Evolutionary conservation across 2,797 vertebrate genomes (phyloP), one percentile per base, ranked within the genome.

Genomic region (Eupleurogrammus muticus): DNA sequence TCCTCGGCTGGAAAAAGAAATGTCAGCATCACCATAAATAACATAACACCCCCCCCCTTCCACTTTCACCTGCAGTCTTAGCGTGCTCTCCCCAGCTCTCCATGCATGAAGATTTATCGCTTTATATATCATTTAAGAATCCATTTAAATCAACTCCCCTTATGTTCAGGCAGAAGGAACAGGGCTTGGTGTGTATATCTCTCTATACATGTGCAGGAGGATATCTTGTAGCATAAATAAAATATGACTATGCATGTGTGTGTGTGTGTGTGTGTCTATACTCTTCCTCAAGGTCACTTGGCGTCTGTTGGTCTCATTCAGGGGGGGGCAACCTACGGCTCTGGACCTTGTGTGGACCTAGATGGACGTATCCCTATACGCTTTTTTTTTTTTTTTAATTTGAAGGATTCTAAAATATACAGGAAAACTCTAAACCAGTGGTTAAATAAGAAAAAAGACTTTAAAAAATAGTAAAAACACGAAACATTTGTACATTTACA

Each of bases 21-120:
- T 72, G 68, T 87, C 77, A 69, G 63, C 50, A 5, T 89, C 79
- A 71, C 81, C 87, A 78, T 87, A 89, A 90, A 91, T 90, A 90
- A 87, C 75, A 70, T 32, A 13, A 1, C n/a, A 58, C 42, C 51
- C 54, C 7, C 53, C 19, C 53, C 12, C 12, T 38, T 66, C 67
- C 66, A 66, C 67, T 84, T 84, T 83, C 71, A 81, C 76, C 70
- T 71, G 50, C 78, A 80, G 65, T 67, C 57, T 35, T 35, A 14
- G 52, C 44, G n/a, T 65, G 66, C 73, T 74, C 69, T 77, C 65
- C 66, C 59, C 71, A 55, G 56, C 70, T 74, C 66, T 62, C 69
- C 44, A n/a, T 66, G 70, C 53, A 73, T 62, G 60, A 47, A 66
- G 79, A 89, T 90, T 83, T 85, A 87, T 60, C 42, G 72, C 80